Evolutionary conservation across 2,113 vertebrate genomes (phyloP).

Genomic region (Tragelaphus strepsiceros): DNA sequence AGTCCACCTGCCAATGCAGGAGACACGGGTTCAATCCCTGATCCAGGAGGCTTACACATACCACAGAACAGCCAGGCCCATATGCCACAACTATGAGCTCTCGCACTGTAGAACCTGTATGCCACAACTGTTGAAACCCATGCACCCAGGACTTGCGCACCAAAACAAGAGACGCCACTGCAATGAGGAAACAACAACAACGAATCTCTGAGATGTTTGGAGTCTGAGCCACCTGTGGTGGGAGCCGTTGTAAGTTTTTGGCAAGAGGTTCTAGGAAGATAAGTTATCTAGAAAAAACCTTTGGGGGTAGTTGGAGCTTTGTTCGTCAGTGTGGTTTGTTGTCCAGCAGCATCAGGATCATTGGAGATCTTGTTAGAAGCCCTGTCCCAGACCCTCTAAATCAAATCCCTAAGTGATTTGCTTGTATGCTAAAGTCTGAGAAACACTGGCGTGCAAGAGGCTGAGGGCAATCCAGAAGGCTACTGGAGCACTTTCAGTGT

Average conservation of each 20-base stretch:
- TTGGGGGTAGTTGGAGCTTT: neutral
- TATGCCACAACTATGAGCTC: neutral
- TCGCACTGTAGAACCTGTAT: accelerated
- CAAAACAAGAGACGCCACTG: accelerated
- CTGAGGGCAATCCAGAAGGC: neutral
- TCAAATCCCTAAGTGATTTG: neutral
- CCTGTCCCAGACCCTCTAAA: neutral
- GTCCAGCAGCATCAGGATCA: neutral
- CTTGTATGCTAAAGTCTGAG: neutral
- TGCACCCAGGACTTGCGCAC: neutral
- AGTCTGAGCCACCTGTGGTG: neutral
- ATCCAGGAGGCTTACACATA: neutral
- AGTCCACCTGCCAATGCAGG: neutral
- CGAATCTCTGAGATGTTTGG: neutral
- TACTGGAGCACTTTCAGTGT: neutral
- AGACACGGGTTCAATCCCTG: neutral
- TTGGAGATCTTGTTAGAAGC: neutral
- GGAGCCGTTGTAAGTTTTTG: neutral
- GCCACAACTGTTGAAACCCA: neutral
- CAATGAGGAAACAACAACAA: neutral
- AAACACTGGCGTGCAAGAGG: neutral
- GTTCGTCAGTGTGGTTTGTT: neutral
- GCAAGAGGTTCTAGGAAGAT: neutral
- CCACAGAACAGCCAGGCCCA: neutral
- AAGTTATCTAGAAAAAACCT: neutral